Base-by-base conservation (phyloP, 2,888 invertebrate genomes). In the Synergus itoensis region DNA sequence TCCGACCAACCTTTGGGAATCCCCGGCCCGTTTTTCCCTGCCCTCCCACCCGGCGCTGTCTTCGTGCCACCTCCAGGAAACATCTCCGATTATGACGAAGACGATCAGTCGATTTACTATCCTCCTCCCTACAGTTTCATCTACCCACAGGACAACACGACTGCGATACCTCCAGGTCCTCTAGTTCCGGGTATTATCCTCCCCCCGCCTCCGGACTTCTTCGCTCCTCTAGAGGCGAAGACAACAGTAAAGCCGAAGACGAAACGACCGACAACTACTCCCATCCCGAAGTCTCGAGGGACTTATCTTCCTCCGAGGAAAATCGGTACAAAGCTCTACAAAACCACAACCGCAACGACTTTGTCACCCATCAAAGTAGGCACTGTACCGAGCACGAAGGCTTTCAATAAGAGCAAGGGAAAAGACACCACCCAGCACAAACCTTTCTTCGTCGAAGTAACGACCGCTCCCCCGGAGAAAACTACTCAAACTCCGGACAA, bases 41-140 rank as follows among this genome's bases (percentile, higher is more conserved):
- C 93, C 67, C 90, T 94, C 82, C 96, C 96, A 90, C 96, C 96
- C 85, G 95, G 95, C 88, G 93, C 94, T 1, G 94, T 93, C 7
- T 92, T 94, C 63, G 92, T 94, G 18, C 93, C 93, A 4, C 93
- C 93, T 14, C 93, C 93, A 7, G 92, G 92, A 83, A 96, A 96
- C 93, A 94, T 94, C 87, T 94, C 96, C 82, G 96, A 96, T 90
- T 95, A 95, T 86, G 95, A 96, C 93, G 97, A 98, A 93, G 97
- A 98, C 93, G 97, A 98, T 94, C 97, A 97, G 88, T 97, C 97
- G 86, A 95, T 97, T 78, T 98, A 97, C 90, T 97, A 98, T 94
- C 97, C 97, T 88, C 97, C 97, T 89, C 97, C 97, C 16, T 98
- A 98, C 93, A 97, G 96, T 92, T 97, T 97, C 93, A 96, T 96